phyloP scores from a whole-genome alignment of 2,113 vertebrate genomes.

The Heptranchias perlo region DNA sequence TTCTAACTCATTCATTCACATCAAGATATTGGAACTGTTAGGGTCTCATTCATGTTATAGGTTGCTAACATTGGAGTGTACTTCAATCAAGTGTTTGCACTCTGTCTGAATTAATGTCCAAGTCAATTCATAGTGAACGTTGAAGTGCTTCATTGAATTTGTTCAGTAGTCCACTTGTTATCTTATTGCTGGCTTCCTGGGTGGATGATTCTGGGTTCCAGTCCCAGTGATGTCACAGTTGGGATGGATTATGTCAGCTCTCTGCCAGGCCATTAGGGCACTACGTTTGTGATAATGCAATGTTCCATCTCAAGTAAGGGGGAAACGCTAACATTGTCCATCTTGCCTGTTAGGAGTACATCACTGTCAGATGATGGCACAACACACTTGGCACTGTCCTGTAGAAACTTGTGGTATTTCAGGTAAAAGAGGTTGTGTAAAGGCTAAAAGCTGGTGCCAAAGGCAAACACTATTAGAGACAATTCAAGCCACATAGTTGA shows the following conservation, averaged over 20 bases:
- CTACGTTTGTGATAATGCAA: background rate
- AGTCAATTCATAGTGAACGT: background rate
- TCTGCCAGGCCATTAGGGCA: background rate
- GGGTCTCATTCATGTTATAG: background rate
- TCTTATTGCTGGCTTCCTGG: background rate
- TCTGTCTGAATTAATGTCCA: background rate
- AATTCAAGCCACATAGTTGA: background rate
- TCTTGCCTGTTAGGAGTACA: background rate
- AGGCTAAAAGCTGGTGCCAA: background rate
- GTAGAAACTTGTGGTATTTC: background rate
- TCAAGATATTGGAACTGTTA: background rate
- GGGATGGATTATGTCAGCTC: background rate
- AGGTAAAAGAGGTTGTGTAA: background rate
- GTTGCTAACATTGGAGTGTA: background rate
- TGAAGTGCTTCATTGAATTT: slow-evolving; percentile 8
- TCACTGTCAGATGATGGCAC: background rate
- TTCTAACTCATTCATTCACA: background rate
- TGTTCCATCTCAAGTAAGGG: background rate
- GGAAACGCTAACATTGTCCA: background rate
- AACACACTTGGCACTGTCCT: background rate
- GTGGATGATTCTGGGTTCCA: background rate
- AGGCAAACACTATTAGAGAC: background rate
- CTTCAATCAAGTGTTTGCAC: background rate
- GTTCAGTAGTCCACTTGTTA: background rate
- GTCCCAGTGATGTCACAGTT: background rate